phyloP scores from a whole-genome alignment of 1,140 invertebrate species.

The Anthonomus grandis region DNA sequence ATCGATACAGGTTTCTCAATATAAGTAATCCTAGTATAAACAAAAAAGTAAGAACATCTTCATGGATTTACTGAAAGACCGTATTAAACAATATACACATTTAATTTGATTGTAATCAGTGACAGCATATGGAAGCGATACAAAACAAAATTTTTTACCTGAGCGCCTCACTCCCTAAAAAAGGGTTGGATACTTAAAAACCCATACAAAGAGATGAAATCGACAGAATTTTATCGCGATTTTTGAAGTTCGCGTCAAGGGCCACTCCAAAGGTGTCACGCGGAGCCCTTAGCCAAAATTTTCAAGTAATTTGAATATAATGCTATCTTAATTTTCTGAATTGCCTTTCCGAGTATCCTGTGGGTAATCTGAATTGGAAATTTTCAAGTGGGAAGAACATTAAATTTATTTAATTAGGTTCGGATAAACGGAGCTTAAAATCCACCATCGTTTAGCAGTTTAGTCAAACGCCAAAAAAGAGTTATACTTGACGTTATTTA shows the following conservation, averaged over 20 bases:
- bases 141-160: constrained; percentile 23
- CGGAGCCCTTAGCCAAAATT: constrained; percentile 8
- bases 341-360: constrained; percentile 4
- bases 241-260: constrained; percentile 14
- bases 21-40: no score
- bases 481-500: no score
- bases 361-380: constrained; percentile 17
- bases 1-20: no score
- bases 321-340: constrained; percentile 19
- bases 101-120: no score
- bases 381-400: neutral
- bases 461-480: neutral
- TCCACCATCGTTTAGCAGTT: neutral
- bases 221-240: constrained; percentile 25
- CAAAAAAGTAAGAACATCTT: no score
- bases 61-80: no score
- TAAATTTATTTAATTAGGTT: neutral
- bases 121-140: no score
- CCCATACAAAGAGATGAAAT: constrained; percentile 15
- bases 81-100: no score
- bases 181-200: constrained; percentile 10
- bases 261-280: constrained; percentile 17
- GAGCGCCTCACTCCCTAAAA: constrained; percentile 14
- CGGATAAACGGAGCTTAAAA: neutral
- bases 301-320: constrained; percentile 24